Conservation (phyloP, 2,797 vertebrate species). For the Hydrocynus forskahlii region DNA sequence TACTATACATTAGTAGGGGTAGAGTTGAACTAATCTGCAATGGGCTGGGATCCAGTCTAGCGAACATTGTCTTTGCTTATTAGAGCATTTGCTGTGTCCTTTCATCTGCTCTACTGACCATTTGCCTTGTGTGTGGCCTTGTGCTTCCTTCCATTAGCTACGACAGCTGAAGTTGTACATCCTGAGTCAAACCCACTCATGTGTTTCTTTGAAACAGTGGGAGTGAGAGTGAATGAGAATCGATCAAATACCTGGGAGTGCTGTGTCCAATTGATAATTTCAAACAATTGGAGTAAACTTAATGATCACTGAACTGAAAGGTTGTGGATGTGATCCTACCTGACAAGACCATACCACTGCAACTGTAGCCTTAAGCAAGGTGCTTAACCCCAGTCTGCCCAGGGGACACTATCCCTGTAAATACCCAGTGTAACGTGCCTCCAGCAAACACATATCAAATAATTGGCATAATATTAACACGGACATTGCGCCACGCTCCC, state of each 20-base stretch:
- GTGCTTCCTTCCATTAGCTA: slow-evolving; percentile 47
- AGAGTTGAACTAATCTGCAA: too few relatives aligned
- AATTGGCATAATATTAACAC: background rate
- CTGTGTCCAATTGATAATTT: too few relatives aligned
- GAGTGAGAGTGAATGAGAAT: slow-evolving; percentile 21
- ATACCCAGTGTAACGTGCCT: background rate
- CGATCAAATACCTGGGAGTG: slow-evolving; percentile 21
- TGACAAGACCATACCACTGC: background rate
- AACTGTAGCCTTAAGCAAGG: slow-evolving; percentile 1
- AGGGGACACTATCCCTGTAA: background rate
- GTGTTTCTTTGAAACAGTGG: slow-evolving; percentile 20
- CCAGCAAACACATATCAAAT: background rate
- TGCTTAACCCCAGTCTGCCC: background rate
- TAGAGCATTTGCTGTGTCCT: slow-evolving; percentile 23
- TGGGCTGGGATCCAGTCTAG: slow-evolving; percentile 25
- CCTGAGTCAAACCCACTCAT: slow-evolving; percentile 28
- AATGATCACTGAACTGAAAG: background rate
- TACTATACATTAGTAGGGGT: slow-evolving; percentile 22
- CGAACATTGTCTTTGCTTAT: slow-evolving; percentile 34
- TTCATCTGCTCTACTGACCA: slow-evolving; percentile 46
- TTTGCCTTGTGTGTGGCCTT: slow-evolving; percentile 46
- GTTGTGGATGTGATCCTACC: background rate
- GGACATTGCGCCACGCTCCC: background rate
- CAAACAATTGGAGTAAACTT: background rate
- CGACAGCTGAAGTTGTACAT: slow-evolving; percentile 40